Evolutionary conservation across 2,888 invertebrate species (phyloP).

Genomic region (Keiferia lycopersicella): DNA sequence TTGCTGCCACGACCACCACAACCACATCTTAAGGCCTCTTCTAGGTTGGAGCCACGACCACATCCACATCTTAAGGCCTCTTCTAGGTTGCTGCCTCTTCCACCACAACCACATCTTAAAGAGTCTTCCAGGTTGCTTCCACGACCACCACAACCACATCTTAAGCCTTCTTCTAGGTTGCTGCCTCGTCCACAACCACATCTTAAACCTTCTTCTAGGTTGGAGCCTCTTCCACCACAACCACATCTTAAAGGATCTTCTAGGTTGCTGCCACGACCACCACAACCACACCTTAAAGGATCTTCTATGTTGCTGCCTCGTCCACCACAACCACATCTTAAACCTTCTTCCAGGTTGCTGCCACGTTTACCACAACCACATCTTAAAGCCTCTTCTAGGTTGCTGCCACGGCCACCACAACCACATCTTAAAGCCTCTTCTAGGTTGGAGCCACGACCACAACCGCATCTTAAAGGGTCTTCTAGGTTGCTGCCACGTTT

Average conservation of each 20-base stretch:
- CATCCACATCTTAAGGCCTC: neutral
- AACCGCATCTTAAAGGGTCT: slow-evolving; percentile 11
- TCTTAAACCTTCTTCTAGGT: neutral
- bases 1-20: no score
- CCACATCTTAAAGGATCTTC: slow-evolving; percentile 3
- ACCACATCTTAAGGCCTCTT: neutral
- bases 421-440: slow-evolving; percentile 20
- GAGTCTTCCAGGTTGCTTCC: neutral
- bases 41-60: no score
- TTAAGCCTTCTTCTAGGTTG: neutral
- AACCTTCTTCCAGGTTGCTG: neutral
- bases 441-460: neutral
- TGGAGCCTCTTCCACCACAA: no score
- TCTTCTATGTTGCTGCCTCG: no score
- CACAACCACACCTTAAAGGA: neutral
- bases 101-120: neutral
- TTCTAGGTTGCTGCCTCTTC: no score
- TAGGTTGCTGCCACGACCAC: no score
- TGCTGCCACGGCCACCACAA: neutral
- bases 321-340: no score
- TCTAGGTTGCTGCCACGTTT: neutral
- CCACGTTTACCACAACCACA: neutral
- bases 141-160: slow-evolving; percentile 2
- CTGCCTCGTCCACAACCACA: neutral
- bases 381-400: neutral